Conservation (phyloP, 2,113 vertebrate species). For the Ictalurus punctatus region DNA sequence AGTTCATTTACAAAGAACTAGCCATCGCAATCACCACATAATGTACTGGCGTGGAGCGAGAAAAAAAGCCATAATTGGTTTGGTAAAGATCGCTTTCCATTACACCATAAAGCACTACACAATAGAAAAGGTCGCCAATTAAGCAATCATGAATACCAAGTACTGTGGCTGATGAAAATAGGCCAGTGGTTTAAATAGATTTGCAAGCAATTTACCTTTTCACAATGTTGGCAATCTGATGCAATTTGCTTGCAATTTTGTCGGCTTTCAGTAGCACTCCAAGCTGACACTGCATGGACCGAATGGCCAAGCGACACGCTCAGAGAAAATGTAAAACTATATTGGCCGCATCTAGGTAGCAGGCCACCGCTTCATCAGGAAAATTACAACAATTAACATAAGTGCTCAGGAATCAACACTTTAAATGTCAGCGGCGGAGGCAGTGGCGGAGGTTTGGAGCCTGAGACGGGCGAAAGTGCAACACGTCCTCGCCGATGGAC, state of each 20-base stretch:
- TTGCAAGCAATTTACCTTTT: constrained; percentile 99
- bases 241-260: constrained; percentile 99
- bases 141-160: constrained; percentile 99
- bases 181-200: constrained; percentile 99
- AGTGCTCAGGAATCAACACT: constrained; percentile 99
- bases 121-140: constrained; percentile 99
- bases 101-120: constrained; percentile 99
- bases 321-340: constrained; percentile 99
- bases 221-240: constrained; percentile 99
- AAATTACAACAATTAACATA: constrained; percentile 99
- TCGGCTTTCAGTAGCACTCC: constrained; percentile 99
- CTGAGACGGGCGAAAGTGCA: constrained; percentile 93
- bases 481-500: constrained; percentile 88
- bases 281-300: constrained; percentile 99
- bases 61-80: constrained; percentile 99
- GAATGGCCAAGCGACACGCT: constrained; percentile 87
- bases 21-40: constrained; percentile 99
- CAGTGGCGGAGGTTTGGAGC: constrained; percentile 93
- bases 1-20: constrained; percentile 99
- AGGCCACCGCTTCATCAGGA: constrained; percentile 99
- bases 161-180: constrained; percentile 99
- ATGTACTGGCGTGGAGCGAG: constrained; percentile 87
- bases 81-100: constrained; percentile 99
- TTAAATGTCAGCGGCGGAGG: constrained; percentile 99
- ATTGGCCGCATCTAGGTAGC: constrained; percentile 99